A percentile compares a stretch with the other conserved stretches of the same genome.
Conservation (phyloP, 2,888 invertebrate species). For the Gasteruption jaculator region DNA sequence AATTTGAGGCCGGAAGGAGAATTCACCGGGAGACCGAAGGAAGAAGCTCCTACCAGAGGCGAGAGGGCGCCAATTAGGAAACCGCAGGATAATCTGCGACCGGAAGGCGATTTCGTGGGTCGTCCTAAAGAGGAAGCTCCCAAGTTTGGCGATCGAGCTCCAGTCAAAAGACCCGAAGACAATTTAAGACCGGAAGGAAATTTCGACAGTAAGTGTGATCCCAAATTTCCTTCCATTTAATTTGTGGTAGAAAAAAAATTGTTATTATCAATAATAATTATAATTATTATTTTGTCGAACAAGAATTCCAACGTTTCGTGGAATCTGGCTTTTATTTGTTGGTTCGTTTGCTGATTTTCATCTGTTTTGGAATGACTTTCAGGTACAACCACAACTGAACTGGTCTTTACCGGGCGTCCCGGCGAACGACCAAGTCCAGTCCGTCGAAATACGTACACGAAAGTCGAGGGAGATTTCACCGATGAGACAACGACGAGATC, state of each 20-base stretch:
- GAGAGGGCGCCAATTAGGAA: conserved; percentile 48
- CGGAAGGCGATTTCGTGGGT: conserved; percentile 53
- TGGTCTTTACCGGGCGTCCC: conserved; percentile 66
- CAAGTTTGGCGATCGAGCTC: conserved; percentile 44
- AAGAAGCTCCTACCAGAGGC: conserved; percentile 54
- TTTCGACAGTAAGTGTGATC: conserved; percentile 27
- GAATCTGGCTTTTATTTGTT: conserved; percentile 6
- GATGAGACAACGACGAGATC: conserved; percentile 66
- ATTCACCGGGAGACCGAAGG: conserved; percentile 51
- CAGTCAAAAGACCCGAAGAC: conserved; percentile 49
- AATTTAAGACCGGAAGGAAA: conserved; percentile 47
- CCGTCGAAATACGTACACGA: conserved; percentile 73
- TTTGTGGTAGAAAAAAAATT: too few relatives aligned
- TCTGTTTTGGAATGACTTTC: conserved; percentile 37
- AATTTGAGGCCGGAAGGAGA: conserved; percentile 59
- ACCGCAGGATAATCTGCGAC: conserved; percentile 54
- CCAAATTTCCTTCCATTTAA: not conserved
- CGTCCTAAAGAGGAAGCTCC: conserved; percentile 36
- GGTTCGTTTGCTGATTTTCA: not conserved
- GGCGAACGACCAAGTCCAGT: conserved; percentile 63
- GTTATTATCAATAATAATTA: too few relatives aligned
- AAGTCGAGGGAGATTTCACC: conserved; percentile 69
- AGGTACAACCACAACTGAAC: conserved; percentile 68
- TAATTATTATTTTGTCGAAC: too few relatives aligned
- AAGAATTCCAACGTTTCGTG: too few relatives aligned